Evolutionary conservation across 1,140 invertebrate species (phyloP), one percentile per base, ranked within the genome.

Genomic region (Agraylea sexmaculata): DNA sequence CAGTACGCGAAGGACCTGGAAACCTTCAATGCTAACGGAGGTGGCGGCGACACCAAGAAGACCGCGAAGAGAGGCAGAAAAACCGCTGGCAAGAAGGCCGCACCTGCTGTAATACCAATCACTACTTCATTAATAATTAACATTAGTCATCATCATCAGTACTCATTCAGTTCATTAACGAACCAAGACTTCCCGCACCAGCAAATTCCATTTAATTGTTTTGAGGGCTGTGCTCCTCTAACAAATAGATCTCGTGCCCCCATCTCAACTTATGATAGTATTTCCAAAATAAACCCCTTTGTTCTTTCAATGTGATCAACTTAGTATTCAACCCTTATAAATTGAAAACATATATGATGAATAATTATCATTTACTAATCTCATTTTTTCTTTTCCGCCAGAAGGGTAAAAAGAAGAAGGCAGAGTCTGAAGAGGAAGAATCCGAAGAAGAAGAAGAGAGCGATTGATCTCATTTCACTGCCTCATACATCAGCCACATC

Each of bases 1-100:
- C 78, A 85, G 28, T 96, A 95, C 61, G 70, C 77, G 16, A 73
- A 78, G 51, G 85, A 81, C 27, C 84, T 95, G 78, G 80, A 86
- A 51, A 84, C 87, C 53, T 96, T 89, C 59, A 81, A 84, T 53
- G 79, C 75, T 4, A 74, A 70, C 41, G 78, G 78, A 21, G 75
- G 76, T 42, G 71, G 70, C 53, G 63, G 57, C 35, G 54, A 69
- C 51, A 46, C 57, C 68, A 55, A 67, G 64, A 43, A 53, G 66
- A 55, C 63, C 70, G 55, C 49, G 54, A 43, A 64, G 68, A 59
- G 59, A 73, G 64, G 62, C 63, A 46, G 71, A 69, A 55, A 66
- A 66, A 48, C 49, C n/a, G 45, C 45, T 4, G 41, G 51, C 45
- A 66, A 66, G 57, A 68, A 68, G 45, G 58, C 61, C n/a, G 59